Base-by-base conservation (phyloP, 2,797 vertebrate genomes). In the Melopsittacus undulatus region DNA sequence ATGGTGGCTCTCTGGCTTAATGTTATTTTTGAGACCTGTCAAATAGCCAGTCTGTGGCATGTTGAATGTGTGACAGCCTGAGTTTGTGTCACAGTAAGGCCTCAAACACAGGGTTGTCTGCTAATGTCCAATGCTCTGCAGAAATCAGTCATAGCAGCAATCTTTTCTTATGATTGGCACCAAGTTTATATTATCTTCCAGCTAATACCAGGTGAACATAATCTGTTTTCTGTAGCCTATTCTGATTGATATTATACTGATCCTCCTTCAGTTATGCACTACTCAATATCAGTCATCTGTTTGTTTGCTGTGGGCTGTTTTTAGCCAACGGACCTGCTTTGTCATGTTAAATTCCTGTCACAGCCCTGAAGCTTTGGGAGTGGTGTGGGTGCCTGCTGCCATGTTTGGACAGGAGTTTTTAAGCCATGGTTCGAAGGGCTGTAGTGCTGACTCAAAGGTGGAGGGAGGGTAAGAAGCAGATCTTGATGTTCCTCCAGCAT, bases 1-100 rank as follows among this genome's bases (percentile, higher is more conserved):
- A 32, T 56, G 43, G 40, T 67, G 56, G 23, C 49, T 93, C 63
- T 82, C 40, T 72, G 52, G 49, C 59, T 82, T 48, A 51, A 68
- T 70, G 88, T 90, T 91, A 79, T 88, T 93, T 87, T 84, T 82
- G 86, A 94, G 43, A 87, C 56, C 77, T 90, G 83, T 90, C 93
- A 93, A 67, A 76, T 24, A 91, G 59, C 2, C 30, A 38, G 59
- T 78, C 20, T 64, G 83, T 19, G 82, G 49, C 36, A 52, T 22
- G 27, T 34, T 76, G 59, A 52, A 67, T 70, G 36, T 88, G 83
- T 86, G 93, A 79, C 90, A 96, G 46, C 24, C 74, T 24, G n/a
- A 90, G 46, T 90, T 93, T 84, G 17, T 92, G 62, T 96, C 92
- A 76, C 74, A 67, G 32, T 29, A 43, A 54, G 64, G 85, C 45